Percentiles rank a stretch among this genome's conserved stretches.
These are phyloP conservation scores for Onthophagus taurus DNA, from an alignment of 1,140 invertebrate genomes.

Conservation along the genomic window DNA sequence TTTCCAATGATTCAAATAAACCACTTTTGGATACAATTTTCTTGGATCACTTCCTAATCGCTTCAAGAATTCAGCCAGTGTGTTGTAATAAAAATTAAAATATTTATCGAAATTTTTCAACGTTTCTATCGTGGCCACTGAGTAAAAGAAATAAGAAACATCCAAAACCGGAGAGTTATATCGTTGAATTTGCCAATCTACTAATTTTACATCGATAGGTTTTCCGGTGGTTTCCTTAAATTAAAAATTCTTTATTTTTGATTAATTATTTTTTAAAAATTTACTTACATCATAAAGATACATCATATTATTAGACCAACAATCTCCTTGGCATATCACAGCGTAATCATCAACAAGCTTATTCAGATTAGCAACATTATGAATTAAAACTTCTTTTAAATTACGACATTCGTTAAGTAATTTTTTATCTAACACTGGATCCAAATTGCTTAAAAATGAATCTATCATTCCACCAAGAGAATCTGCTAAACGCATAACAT, in stretches of 20 bases:
- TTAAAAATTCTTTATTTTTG: no score
- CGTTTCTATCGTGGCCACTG: conserved; percentile 40
- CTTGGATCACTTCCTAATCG: conserved; percentile 35
- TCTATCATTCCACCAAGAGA: background rate
- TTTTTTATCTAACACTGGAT: background rate
- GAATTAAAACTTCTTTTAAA: background rate
- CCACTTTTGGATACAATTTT: conserved; percentile 37
- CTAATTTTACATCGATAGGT: conserved; percentile 32
- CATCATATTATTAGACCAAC: conserved; percentile 48
- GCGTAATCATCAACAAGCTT: conserved; percentile 14
- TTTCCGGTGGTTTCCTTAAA: background rate
- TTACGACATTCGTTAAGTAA: background rate
- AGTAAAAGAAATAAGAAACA: conserved; percentile 45
- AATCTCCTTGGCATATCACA: conserved; percentile 44
- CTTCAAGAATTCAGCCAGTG: conserved; percentile 32
- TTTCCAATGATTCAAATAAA: conserved; percentile 37
- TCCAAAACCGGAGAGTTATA: conserved; percentile 47
- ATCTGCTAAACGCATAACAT: no score
- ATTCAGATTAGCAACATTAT: background rate
- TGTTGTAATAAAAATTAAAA: conserved; percentile 45
- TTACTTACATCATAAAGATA: conserved; percentile 39
- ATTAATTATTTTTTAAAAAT: no score
- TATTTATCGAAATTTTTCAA: conserved; percentile 39
- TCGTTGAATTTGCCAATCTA: conserved; percentile 47
- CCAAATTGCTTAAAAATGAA: background rate